Base-by-base conservation (phyloP, 2,113 vertebrate genomes). In the Collichthys lucidus region DNA sequence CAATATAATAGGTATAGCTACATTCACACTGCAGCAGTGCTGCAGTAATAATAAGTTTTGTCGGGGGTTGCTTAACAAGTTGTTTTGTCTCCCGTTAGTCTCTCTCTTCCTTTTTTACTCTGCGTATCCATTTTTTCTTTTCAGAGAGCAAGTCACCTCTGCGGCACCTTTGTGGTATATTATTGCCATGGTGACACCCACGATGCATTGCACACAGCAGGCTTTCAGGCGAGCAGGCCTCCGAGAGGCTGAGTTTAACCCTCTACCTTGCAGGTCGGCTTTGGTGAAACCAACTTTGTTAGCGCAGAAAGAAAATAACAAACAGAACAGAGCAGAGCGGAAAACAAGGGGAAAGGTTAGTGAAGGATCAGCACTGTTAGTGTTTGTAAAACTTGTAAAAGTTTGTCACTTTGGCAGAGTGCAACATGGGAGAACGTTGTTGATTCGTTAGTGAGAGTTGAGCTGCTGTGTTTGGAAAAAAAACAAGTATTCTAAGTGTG, bases 251-350 rank as follows among this genome's bases (percentile, higher is more conserved):
- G 93, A 92, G 94, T 93, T 85, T 77, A 93, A 94, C 95, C 95
- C 95, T 96, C 96, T 98, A 98, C 97, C 97, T 99, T 99, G 96
- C 89, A 98, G 96, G 94, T 98, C 96, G 95, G 97, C 97, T 98
- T 98, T 99, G 96, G 97, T 98, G 96, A 98, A 98, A 92, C 95
- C 96, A 96, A 98, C 97, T 99, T 97, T 97, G 96, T 97, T 97
- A 96, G 96, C 92, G 91, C 89, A 94, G 94, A 95, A 92, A 92
- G 73, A 95, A 94, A 90, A 90, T 65, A 88, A 90, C 60, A 88
- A 91, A 90, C 73, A 89, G 56, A 93, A 84, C 87, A 92, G 80
- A 92, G 75, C 84, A 92, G 87, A 91, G 82, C 80, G 81, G 80
- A 88, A 91, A 92, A 92, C 72, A 95, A 92, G 90, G 95, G 96